Conservation (phyloP, 2,113 vertebrate genomes). For the Leuciscus idus region DNA sequence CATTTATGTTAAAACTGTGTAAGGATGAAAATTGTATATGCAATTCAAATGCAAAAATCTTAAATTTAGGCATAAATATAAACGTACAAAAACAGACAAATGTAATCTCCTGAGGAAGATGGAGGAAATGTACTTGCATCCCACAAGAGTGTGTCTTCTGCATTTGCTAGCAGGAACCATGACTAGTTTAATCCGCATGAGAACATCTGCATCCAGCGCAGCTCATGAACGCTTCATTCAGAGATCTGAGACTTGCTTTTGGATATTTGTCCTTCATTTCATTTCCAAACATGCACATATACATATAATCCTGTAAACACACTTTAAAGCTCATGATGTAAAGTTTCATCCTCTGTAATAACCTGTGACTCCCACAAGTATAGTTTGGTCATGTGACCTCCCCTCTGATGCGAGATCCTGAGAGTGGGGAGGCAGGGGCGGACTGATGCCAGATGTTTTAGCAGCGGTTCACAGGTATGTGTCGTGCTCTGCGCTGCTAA, state of each 20-base stretch:
- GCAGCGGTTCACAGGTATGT: constrained; percentile 68
- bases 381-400: neutral
- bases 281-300: neutral
- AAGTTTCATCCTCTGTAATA: neutral
- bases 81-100: neutral
- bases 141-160: neutral
- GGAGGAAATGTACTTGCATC: neutral
- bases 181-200: neutral
- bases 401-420: constrained; percentile 6
- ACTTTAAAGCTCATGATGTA: neutral
- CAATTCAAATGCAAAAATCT: neutral
- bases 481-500: constrained; percentile 89
- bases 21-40: neutral
- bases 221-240: neutral
- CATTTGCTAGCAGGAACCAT: neutral
- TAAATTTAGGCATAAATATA: neutral
- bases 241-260: neutral
- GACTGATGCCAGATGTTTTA: neutral
- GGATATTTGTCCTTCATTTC: neutral
- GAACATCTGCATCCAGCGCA: constrained; percentile 15
- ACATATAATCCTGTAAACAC: neutral
- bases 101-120: neutral
- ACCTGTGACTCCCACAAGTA: neutral
- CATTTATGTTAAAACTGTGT: neutral
- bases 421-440: neutral